A percentile compares a stretch with the other conserved stretches of the same genome.
These are phyloP conservation scores for Unio delphinus DNA, from an alignment of 2,888 invertebrate species.

Conservation along the genomic window DNA sequence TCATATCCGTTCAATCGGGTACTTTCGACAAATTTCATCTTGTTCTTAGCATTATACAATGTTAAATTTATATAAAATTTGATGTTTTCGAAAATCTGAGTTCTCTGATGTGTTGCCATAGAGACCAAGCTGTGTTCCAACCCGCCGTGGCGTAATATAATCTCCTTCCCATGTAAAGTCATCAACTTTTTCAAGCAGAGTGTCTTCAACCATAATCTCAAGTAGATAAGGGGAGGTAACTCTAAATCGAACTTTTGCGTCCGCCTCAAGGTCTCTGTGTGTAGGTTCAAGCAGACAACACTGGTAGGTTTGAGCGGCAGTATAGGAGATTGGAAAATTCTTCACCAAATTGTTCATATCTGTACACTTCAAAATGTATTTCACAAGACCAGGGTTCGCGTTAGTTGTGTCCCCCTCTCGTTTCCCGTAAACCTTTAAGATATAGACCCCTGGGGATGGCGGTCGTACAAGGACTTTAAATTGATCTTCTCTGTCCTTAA, in stretches of 20 bases:
- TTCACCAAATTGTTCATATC: slow-evolving; percentile 38
- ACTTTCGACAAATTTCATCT: no score
- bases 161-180: slow-evolving; percentile 39
- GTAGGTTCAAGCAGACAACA: slow-evolving; percentile 35
- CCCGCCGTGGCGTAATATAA: slow-evolving; percentile 32
- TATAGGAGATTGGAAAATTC: slow-evolving; percentile 36
- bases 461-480: slow-evolving; percentile 33
- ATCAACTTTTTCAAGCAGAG: slow-evolving; percentile 29
- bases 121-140: slow-evolving; percentile 27
- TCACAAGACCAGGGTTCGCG: slow-evolving; percentile 30
- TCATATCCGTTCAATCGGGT: no score
- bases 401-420: slow-evolving; percentile 29
- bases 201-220: slow-evolving; percentile 29
- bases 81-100: slow-evolving; percentile 23
- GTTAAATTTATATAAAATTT: slow-evolving; percentile 35
- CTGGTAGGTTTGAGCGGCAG: slow-evolving; percentile 33
- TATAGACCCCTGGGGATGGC: slow-evolving; percentile 34
- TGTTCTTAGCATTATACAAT: slow-evolving; percentile 16
- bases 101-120: slow-evolving; percentile 20
- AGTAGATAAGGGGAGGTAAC: slow-evolving; percentile 32
- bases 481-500: slow-evolving; percentile 34
- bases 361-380: slow-evolving; percentile 39
- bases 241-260: slow-evolving; percentile 28
- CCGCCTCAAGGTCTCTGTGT: slow-evolving; percentile 33
- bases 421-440: slow-evolving; percentile 34